A percentile compares a stretch with the other conserved stretches of the same genome.
These are phyloP conservation scores for Morus bassanus DNA, from an alignment of 2,797 vertebrate species.

Conservation along the genomic window DNA sequence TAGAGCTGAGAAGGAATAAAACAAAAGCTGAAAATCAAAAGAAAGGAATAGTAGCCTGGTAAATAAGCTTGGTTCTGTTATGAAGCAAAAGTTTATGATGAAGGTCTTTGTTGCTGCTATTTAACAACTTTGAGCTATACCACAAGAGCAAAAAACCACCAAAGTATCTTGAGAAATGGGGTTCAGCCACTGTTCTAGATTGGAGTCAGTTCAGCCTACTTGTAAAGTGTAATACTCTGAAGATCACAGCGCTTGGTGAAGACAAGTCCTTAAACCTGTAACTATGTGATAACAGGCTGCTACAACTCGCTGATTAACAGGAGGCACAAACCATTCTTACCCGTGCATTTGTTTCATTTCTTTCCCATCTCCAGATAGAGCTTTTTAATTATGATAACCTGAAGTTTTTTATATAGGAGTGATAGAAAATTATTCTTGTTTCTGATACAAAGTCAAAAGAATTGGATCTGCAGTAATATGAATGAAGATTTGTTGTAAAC, in stretches of 20 bases:
- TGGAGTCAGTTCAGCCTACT: not conserved
- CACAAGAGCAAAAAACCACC: rapidly evolving
- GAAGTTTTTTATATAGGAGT: not conserved
- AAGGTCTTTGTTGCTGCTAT: not conserved
- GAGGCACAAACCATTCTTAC: not conserved
- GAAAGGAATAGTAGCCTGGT: not conserved
- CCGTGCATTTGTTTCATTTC: not conserved
- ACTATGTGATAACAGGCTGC: not conserved
- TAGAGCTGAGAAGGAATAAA: not conserved
- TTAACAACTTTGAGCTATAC: not conserved
- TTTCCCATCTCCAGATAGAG: not conserved
- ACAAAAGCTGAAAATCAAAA: not conserved
- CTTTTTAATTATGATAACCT: not conserved
- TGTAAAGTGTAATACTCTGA: not conserved
- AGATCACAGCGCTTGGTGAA: not conserved
- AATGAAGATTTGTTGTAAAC: not conserved
- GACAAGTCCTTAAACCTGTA: not conserved
- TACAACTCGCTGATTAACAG: not conserved
- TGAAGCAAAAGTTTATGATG: not conserved
- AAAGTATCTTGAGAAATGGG: not conserved
- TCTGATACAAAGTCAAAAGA: not conserved
- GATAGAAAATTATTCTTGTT: not conserved
- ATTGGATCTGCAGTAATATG: not conserved
- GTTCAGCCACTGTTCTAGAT: not conserved
- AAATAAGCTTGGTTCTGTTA: not conserved